Percentiles rank a stretch among this genome's conserved stretches.
These are phyloP conservation scores for Dermatemys mawii DNA, from an alignment of 2,113 vertebrate species.

Conservation along the genomic window DNA sequence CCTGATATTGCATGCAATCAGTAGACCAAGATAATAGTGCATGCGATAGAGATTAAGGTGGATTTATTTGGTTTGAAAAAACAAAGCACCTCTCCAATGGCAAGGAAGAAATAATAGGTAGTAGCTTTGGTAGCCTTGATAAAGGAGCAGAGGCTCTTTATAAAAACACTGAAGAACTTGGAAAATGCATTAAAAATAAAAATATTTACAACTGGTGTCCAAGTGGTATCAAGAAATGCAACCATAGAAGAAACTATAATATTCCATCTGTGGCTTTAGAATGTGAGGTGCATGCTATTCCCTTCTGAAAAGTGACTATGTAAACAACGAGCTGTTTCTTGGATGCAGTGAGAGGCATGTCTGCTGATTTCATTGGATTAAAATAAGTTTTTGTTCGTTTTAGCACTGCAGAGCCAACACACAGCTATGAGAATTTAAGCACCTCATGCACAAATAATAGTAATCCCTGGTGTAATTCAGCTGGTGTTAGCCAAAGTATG, in stretches of 20 bases:
- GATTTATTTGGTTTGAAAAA: constrained; percentile 13
- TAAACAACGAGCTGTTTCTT: background rate
- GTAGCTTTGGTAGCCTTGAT: background rate
- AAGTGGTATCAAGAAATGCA: background rate
- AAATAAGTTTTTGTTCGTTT: background rate
- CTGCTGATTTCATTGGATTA: background rate
- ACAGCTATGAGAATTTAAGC: background rate
- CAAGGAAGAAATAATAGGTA: background rate
- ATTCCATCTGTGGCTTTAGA: background rate
- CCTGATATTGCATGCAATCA: constrained; percentile 65
- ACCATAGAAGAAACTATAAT: background rate
- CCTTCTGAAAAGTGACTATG: background rate
- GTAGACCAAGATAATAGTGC: constrained; percentile 31
- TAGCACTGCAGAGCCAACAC: background rate
- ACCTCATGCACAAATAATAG: background rate
- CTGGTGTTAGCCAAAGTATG: background rate
- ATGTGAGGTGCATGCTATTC: background rate
- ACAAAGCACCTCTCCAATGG: background rate
- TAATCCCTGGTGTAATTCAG: background rate
- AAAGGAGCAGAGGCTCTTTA: constrained; percentile 17
- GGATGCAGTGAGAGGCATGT: constrained; percentile 21
- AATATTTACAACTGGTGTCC: background rate
- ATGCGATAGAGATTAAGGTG: constrained; percentile 35
- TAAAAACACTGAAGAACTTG: constrained; percentile 13
- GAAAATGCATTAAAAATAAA: constrained; percentile 9